Evolutionary conservation across 2,888 invertebrate genomes (phyloP), one percentile per base, ranked within the genome.

Genomic region (Myopa testacea): DNA sequence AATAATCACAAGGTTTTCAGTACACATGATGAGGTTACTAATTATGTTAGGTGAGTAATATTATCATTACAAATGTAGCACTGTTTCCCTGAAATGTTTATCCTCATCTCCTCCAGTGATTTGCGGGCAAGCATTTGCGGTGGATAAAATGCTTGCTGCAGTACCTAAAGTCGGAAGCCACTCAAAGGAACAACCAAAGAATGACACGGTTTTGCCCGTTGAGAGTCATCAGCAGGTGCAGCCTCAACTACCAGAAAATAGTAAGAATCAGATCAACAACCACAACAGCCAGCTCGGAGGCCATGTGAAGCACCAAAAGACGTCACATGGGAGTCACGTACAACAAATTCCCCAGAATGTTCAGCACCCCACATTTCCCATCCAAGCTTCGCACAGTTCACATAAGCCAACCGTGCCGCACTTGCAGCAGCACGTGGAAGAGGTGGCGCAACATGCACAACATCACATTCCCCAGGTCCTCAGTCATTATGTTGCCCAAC

Each of bases 101-200:
- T 62, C n/a, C n/a, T 58, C 16, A n/a, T 6, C 62, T n/a, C 34
- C 26, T 26, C 4, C 65, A 75, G 75, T 38, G 34, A 5, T 75
- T 67, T 65, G 50, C 19, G 19, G 55, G 10, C 65, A 75, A 14
- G 65, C 37, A 6, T 67, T 75, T 37, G 75, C 55, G 26, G 65
- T 67, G 52, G 52, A 75, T 40, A 63, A 40, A 12, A 10, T 50
- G 26, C 10, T 5, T 52, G 55, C 14, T 50, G 38, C 8, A 78
- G 82, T 80, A 76, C 75, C 85, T 55, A 5, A 1, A 55, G n/a
- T 3, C 5, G 55, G 55, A 16, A 55, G 55, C 16, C n/a, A 79
- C 78, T 72, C 79, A 82, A 14, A 81, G 19, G 75, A 83, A 16
- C 82, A 84, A 4, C 76, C 84, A 67, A 82, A 78, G 79, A 80